Conservation (phyloP, 53 echinoderm and acorn worm species). For the Apostichopus leukothele region DNA sequence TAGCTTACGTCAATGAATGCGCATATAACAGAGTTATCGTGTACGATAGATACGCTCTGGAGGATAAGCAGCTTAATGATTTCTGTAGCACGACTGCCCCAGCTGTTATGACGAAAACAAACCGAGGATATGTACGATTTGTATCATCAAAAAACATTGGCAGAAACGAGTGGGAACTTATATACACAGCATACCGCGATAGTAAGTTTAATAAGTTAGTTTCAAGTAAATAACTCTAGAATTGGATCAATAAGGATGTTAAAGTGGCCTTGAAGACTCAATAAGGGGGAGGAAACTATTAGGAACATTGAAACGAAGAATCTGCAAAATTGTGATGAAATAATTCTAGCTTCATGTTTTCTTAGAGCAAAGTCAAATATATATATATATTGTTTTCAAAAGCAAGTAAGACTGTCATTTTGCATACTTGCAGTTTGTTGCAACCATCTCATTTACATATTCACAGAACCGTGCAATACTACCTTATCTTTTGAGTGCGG, state of each 20-base stretch:
- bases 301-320: no score
- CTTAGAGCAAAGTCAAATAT: no score
- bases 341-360: no score
- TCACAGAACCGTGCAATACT: conserved; percentile 61
- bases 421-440: background rate
- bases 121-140: conserved; percentile 76
- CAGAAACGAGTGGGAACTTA: conserved; percentile 60
- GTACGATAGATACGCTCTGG: conserved; percentile 71
- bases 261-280: no score
- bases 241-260: no score
- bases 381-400: no score
- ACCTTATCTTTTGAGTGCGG: conserved; percentile 62
- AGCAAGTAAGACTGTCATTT: no score
- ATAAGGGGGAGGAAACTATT: no score
- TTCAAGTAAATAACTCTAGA: no score
- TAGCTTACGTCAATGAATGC: conserved; percentile 73
- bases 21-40: conserved; percentile 64
- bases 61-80: conserved; percentile 43
- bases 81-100: conserved; percentile 89
- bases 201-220: conserved; percentile 56
- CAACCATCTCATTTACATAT: background rate
- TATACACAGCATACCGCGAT: conserved; percentile 80
- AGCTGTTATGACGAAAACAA: conserved; percentile 66
- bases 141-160: conserved; percentile 49
- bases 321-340: no score